Conservation (phyloP, 2,797 vertebrate species). For the Xenops minutus region DNA sequence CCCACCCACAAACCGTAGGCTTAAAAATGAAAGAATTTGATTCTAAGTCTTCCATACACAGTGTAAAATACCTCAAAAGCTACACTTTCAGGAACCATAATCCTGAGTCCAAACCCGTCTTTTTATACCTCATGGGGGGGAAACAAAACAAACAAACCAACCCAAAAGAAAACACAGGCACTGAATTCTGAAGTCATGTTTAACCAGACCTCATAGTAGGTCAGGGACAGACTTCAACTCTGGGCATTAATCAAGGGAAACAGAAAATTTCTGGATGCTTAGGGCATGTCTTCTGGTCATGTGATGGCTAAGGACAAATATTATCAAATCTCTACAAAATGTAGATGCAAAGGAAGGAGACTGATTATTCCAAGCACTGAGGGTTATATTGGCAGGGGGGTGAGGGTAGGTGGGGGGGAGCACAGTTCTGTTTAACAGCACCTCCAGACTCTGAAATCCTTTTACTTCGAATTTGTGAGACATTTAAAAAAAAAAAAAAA, state of each 20-base stretch:
- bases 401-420: too few relatives aligned
- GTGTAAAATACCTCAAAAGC: neutral
- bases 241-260: neutral
- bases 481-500: neutral
- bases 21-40: neutral
- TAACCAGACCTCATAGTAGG: neutral
- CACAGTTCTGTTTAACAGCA: neutral
- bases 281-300: neutral
- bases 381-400: neutral
- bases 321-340: neutral
- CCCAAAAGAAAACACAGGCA: neutral
- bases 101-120: neutral
- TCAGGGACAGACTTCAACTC: neutral
- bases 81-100: neutral
- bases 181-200: neutral
- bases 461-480: neutral
- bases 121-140: neutral
- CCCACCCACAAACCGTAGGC: neutral
- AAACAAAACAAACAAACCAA: neutral
- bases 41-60: neutral
- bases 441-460: neutral
- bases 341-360: neutral
- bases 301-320: neutral
- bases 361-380: neutral
- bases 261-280: neutral